These are phyloP conservation scores for Centropus unirufus DNA, from an alignment of 2,113 vertebrate species.

Conservation along the genomic window DNA sequence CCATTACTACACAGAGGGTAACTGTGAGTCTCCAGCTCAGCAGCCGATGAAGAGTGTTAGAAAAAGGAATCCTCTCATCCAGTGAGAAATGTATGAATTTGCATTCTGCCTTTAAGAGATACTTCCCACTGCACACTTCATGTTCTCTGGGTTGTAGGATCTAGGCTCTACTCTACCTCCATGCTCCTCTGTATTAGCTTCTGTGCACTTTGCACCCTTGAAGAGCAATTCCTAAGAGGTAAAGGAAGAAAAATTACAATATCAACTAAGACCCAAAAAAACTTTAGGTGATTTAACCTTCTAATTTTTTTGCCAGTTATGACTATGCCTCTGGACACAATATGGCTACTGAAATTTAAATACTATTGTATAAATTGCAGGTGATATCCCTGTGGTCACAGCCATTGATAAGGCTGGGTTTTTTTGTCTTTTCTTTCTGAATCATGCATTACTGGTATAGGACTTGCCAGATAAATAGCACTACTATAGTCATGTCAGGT, in stretches of 20 bases:
- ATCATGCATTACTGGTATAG: neutral
- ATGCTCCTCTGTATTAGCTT: neutral
- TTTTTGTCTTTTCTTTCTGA: neutral
- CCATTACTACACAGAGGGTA: neutral
- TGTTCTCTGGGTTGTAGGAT: neutral
- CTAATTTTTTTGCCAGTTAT: neutral
- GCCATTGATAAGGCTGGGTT: neutral
- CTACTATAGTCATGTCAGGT: neutral
- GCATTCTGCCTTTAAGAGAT: neutral
- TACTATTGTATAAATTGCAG: neutral
- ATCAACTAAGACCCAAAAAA: neutral
- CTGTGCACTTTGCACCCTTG: neutral
- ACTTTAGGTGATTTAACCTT: neutral
- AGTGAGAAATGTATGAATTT: neutral
- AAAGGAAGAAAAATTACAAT: neutral
- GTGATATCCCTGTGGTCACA: fast-evolving
- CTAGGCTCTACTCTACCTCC: neutral
- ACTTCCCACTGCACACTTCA: neutral
- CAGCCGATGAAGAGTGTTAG: neutral
- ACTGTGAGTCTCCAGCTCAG: neutral
- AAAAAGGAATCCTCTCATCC: neutral
- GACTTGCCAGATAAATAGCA: neutral
- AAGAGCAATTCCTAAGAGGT: neutral
- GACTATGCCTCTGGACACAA: neutral
- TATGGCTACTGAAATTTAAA: neutral